These are phyloP conservation scores for Pentamera pediparva DNA, from an alignment of 53 echinoderm and acorn worm genomes.

Conservation along the genomic window DNA sequence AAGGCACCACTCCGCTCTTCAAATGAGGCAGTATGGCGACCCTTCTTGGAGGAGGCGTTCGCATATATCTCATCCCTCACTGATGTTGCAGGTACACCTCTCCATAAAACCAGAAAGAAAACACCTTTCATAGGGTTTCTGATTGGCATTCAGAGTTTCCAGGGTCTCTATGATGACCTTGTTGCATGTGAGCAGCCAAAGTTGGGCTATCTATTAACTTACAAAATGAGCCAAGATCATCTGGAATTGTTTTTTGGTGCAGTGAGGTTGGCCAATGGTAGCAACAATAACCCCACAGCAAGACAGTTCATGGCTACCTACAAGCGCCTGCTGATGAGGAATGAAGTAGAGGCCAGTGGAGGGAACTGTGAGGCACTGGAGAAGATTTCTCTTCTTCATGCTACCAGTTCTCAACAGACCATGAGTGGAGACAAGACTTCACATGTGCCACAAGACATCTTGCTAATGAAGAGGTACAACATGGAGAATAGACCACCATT, in stretches of 20 bases:
- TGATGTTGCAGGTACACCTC: not conserved
- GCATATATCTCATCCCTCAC: conserved; percentile 15
- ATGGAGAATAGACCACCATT: conserved; percentile 1
- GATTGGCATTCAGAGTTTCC: conserved; percentile 24
- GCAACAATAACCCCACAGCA: conserved; percentile 53
- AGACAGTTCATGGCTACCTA: conserved; percentile 39
- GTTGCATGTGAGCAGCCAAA: not conserved
- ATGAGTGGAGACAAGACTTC: no score
- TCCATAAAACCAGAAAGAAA: not conserved
- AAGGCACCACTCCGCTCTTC: conserved; percentile 35
- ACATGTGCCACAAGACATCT: conserved; percentile 17
- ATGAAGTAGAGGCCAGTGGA: conserved; percentile 26
- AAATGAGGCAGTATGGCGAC: conserved; percentile 27
- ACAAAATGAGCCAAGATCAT: conserved; percentile 54
- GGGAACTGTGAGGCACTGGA: conserved; percentile 50
- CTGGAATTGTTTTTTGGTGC: conserved; percentile 55
- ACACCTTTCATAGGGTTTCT: conserved; percentile 36
- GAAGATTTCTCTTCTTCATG: conserved; percentile 33
- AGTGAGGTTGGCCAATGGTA: conserved; percentile 26
- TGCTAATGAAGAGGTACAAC: conserved; percentile 27
- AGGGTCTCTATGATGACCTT: conserved; percentile 5
- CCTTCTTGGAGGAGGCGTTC: conserved; percentile 23
- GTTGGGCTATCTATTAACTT: conserved; percentile 47
- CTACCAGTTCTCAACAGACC: not conserved
- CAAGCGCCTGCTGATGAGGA: conserved; percentile 39